phyloP scores from a whole-genome alignment of 2,113 vertebrate species.

The Percopsis transmontana region DNA sequence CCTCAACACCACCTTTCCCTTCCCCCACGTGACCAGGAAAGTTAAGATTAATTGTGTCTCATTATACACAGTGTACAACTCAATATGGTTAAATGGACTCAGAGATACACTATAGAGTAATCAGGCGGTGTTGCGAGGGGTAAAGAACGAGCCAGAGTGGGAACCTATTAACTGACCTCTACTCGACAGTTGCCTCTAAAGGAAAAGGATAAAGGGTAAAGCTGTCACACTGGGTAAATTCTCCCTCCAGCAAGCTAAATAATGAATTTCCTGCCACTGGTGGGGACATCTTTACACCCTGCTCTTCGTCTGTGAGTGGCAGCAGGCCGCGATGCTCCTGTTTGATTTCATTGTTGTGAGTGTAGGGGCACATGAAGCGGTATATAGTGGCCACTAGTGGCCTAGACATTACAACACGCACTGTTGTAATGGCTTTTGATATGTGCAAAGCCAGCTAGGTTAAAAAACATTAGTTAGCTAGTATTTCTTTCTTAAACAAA shows the following conservation, averaged over 20 bases:
- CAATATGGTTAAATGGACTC: too few relatives aligned
- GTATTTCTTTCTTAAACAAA: too few relatives aligned
- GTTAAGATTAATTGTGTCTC: too few relatives aligned
- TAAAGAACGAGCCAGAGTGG: conserved; percentile 37
- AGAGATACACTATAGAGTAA: too few relatives aligned
- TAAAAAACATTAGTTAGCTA: too few relatives aligned
- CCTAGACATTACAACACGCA: conserved; percentile 18
- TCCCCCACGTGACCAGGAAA: too few relatives aligned
- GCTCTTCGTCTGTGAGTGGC: conserved; percentile 29
- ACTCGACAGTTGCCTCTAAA: conserved; percentile 28
- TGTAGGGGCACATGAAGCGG: conserved; percentile 15
- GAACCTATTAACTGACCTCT: conserved; percentile 42
- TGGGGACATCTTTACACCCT: conserved; percentile 25
- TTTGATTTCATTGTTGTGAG: conserved; percentile 37
- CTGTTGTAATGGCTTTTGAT: too few relatives aligned
- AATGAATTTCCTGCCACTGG: conserved; percentile 19
- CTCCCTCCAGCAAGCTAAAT: conserved; percentile 35
- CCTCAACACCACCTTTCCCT: too few relatives aligned
- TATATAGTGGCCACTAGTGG: conserved; percentile 34
- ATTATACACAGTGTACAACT: too few relatives aligned
- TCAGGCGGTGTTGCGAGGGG: too few relatives aligned
- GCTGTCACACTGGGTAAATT: conserved; percentile 29
- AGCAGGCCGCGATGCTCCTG: conserved; percentile 4
- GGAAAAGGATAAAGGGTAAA: conserved; percentile 18
- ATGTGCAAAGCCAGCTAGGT: too few relatives aligned